phyloP scores from a whole-genome alignment of 2,888 invertebrate genomes.

The Hirtodrosophila cameraria region DNA sequence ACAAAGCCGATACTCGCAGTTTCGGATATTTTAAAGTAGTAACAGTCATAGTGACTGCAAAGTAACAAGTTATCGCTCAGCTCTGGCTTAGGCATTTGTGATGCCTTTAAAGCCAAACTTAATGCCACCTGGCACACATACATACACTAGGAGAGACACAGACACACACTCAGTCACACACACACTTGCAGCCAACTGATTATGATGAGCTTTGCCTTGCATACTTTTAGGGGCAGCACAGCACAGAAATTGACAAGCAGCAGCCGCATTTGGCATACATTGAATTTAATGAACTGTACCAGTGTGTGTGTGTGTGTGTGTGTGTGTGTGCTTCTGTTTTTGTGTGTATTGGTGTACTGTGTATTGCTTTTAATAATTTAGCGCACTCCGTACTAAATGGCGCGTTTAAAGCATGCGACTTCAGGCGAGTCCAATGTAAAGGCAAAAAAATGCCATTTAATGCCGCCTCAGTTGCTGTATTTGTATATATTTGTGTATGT shows the following conservation, averaged over 20 bases:
- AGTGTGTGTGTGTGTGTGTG: slow-evolving; percentile 8
- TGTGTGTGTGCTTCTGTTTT: slow-evolving; percentile 13
- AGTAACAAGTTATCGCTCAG: no score
- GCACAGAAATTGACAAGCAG: slow-evolving; percentile 50
- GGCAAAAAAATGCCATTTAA: slow-evolving; percentile 60
- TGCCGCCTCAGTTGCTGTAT: slow-evolving; percentile 47
- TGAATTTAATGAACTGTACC: slow-evolving; percentile 66
- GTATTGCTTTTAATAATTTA: slow-evolving; percentile 74
- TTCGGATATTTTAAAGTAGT: no score
- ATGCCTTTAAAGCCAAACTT: slow-evolving; percentile 33
- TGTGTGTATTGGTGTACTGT: slow-evolving; percentile 34
- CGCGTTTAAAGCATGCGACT: slow-evolving; percentile 73
- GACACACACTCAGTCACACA: slow-evolving; percentile 10
- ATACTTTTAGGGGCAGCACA: slow-evolving; percentile 61
- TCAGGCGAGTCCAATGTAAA: slow-evolving; percentile 66
- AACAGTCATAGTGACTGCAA: no score
- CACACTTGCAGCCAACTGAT: no score
- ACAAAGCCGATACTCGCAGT: no score
- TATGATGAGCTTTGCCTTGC: slow-evolving; percentile 57
- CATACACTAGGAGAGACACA: slow-evolving; percentile 7
- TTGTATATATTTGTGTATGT: slow-evolving; percentile 21
- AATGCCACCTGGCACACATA: slow-evolving; percentile 20
- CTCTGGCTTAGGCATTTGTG: slow-evolving; percentile 9
- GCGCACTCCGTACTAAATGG: slow-evolving; percentile 66
- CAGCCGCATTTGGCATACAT: slow-evolving; percentile 66